phyloP scores from a whole-genome alignment of 2,888 invertebrate species.

The Luffia ferchaultella region DNA sequence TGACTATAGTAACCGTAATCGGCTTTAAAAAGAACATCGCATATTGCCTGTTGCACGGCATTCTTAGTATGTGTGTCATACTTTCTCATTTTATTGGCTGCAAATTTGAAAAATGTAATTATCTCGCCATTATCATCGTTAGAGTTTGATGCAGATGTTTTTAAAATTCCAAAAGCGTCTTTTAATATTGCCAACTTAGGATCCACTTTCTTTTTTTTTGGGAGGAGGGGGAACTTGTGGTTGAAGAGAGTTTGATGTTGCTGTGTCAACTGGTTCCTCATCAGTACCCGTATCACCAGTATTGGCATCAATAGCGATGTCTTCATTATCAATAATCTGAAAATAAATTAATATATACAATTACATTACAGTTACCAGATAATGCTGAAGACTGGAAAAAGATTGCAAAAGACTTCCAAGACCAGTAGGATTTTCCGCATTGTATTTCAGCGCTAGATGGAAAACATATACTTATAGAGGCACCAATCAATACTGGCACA shows the following conservation, averaged over 20 bases:
- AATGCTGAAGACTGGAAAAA: slow-evolving; percentile 9
- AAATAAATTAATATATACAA: slow-evolving; percentile 4
- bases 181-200: slow-evolving; percentile 10
- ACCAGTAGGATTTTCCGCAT: slow-evolving; percentile 10
- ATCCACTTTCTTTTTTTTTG: slow-evolving; percentile 10
- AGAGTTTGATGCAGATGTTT: slow-evolving; percentile 7
- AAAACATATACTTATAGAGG: slow-evolving; percentile 9
- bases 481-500: slow-evolving; percentile 9
- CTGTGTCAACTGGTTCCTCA: slow-evolving; percentile 6
- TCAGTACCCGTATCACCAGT: slow-evolving; percentile 4
- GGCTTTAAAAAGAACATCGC: slow-evolving; percentile 9
- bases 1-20: slow-evolving; percentile 6
- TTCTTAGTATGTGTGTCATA: slow-evolving; percentile 9
- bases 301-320: slow-evolving; percentile 5
- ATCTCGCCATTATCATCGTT: slow-evolving; percentile 9
- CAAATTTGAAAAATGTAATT: slow-evolving; percentile 9
- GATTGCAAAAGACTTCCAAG: slow-evolving; percentile 5
- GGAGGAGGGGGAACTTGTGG: slow-evolving; percentile 6
- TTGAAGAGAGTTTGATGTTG: slow-evolving; percentile 3
- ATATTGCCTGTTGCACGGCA: slow-evolving; percentile 9
- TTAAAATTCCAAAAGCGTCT: slow-evolving; percentile 9
- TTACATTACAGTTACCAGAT: slow-evolving; percentile 9
- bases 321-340: slow-evolving; percentile 6
- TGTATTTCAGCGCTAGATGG: slow-evolving; percentile 10
- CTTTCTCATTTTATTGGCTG: slow-evolving; percentile 10